Evolutionary conservation across 37 sponge, comb jelly and placozoan species (phyloP), one percentile per base, ranked within the genome.

Genomic region (Crambe crambe): DNA sequence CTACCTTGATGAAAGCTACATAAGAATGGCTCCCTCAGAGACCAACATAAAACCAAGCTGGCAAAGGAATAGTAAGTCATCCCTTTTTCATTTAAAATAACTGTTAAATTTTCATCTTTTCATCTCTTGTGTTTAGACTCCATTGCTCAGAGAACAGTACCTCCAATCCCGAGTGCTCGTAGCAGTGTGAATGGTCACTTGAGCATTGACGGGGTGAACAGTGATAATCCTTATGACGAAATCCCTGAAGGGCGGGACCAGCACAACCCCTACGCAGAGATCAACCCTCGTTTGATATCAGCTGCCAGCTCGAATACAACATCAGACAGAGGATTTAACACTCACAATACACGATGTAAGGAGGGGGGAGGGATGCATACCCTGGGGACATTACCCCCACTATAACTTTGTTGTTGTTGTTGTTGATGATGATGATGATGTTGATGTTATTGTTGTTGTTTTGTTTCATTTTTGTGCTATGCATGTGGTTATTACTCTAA

Each of bases 161-260:
- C 42, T 26, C 42, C 70, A 2, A 1, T 73, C 2, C 74, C 74
- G 2, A 72, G 27, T 42, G 29, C 44, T 20, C 39, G 51, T 26
- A 39, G 20, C 32, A 73, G 74, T 30, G 5, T 22, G 4, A 29
- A 42, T 20, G 74, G 2, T 26, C 17, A 32, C 2, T 2, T 1
- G 21, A 3, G 39, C n/a, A 4, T 40, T 6, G 44, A 70, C 2
- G 71, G 9, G 3, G 31, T 8, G 2, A 60, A 70, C 32, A n/a
- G 37, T 9, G 32, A 77, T 25, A 75, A 75, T 25, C 68, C 54
- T 35, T 80, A 80, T 37, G 80, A 80, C 37, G 71, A 71, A 57
- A 80, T 80, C 29, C 80, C 71, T 21, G 80, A 34, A 59, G 72
- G 54, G 9, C 58, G 58, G 5, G 20, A 18, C 6, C 35, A 70